Conservation (phyloP, 2,113 vertebrate species). For the Mustela nigripes region DNA sequence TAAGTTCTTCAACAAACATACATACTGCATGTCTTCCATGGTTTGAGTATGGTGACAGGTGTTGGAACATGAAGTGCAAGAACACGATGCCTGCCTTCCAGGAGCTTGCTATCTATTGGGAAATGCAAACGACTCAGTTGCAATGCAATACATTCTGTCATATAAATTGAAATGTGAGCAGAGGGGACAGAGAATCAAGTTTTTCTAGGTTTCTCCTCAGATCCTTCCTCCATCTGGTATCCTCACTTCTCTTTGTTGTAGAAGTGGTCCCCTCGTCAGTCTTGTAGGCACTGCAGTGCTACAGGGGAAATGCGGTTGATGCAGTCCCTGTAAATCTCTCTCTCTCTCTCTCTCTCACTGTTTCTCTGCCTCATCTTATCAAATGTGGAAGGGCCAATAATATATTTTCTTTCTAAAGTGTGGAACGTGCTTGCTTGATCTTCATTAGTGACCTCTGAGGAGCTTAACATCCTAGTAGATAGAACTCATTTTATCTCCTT, state of each 20-base stretch:
- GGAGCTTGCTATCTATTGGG: background rate
- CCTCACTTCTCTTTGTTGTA: background rate
- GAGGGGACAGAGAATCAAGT: background rate
- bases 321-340: background rate
- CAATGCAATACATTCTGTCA: background rate
- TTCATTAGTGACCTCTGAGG: background rate
- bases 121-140: background rate
- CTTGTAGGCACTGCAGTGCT: background rate
- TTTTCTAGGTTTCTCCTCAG: background rate
- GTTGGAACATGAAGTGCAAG: background rate
- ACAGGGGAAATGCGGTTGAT: rapidly evolving
- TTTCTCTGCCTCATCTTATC: background rate
- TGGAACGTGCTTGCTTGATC: background rate
- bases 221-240: background rate
- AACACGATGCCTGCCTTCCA: background rate
- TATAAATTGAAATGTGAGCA: background rate
- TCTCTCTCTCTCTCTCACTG: background rate
- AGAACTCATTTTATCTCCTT: background rate
- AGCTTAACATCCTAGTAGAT: background rate
- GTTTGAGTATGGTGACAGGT: background rate
- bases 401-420: background rate
- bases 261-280: background rate
- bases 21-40: background rate
- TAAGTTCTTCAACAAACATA: background rate
- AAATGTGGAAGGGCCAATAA: background rate